phyloP scores from a whole-genome alignment of 2,797 vertebrate species.

The Coilia nasus region DNA sequence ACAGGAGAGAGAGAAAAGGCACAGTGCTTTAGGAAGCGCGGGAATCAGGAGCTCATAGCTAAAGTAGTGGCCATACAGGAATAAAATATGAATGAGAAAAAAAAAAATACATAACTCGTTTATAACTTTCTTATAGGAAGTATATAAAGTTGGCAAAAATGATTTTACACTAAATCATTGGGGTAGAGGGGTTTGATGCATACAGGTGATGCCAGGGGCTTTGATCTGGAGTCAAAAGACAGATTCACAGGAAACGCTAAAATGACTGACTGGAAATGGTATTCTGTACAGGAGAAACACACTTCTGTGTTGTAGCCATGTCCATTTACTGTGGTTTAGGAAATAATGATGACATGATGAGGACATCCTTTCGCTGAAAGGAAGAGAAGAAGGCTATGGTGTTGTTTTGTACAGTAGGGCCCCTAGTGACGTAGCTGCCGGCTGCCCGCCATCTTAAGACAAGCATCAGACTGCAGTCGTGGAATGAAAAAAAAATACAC shows the following conservation, averaged over 20 bases:
- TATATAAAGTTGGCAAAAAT: slow-evolving; percentile 56
- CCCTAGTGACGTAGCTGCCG: neutral
- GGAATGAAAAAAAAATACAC: slow-evolving; percentile 14
- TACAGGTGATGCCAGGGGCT: neutral
- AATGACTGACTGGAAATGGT: slow-evolving; percentile 21
- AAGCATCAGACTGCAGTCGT: neutral
- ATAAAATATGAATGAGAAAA: slow-evolving; percentile 42
- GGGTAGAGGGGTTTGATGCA: neutral
- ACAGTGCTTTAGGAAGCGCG: slow-evolving; percentile 75
- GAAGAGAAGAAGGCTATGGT: neutral
- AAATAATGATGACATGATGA: neutral
- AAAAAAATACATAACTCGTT: neutral
- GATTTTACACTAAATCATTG: neutral
- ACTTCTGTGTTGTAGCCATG: neutral
- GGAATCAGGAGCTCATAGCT: slow-evolving; percentile 60
- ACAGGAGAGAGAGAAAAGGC: slow-evolving; percentile 67
- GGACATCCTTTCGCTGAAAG: neutral
- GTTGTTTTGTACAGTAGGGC: neutral
- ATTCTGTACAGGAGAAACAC: slow-evolving; percentile 15
- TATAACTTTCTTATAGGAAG: slow-evolving; percentile 24
- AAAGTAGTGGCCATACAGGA: slow-evolving; percentile 61
- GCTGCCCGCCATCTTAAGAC: neutral
- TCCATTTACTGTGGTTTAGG: neutral
- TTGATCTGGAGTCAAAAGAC: neutral
- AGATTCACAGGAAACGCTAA: neutral